These are phyloP conservation scores for Lepidotrigona ventralis DNA, from an alignment of 1,140 invertebrate genomes.

Conservation along the genomic window DNA sequence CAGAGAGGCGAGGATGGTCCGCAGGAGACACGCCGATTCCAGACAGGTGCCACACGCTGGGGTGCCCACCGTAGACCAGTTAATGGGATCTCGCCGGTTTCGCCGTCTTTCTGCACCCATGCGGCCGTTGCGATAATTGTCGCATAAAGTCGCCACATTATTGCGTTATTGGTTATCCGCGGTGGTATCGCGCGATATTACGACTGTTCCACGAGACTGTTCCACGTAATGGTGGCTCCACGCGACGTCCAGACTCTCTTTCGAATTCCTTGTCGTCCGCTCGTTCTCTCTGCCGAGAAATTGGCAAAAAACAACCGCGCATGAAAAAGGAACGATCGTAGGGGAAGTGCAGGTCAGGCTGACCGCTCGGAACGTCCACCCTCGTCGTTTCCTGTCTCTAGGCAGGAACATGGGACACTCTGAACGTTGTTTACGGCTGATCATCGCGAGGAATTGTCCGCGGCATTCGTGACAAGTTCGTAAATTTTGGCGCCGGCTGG, in stretches of 20 bases:
- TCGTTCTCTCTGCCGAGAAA: conserved; percentile 27
- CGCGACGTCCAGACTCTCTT: conserved; percentile 60
- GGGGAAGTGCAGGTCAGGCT: neutral
- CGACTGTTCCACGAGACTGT: conserved; percentile 61
- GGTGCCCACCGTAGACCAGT: conserved; percentile 67
- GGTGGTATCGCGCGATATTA: conserved; percentile 69
- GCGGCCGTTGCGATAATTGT: conserved; percentile 75
- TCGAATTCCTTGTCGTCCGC: conserved; percentile 20
- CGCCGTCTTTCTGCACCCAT: conserved; percentile 69
- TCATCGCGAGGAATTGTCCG: conserved; percentile 25
- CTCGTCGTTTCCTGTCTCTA: neutral
- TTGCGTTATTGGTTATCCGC: conserved; percentile 72
- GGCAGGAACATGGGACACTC: neutral
- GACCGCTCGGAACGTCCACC: conserved; percentile 7
- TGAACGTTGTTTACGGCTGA: conserved; percentile 12
- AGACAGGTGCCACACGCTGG: conserved; percentile 76
- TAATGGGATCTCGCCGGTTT: conserved; percentile 68
- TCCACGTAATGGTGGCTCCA: conserved; percentile 68
- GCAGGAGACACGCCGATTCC: conserved; percentile 35
- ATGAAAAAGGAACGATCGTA: neutral
- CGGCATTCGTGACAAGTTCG: conserved; percentile 17
- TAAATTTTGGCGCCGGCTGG: neutral
- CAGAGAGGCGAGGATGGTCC: neutral
- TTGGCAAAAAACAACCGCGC: conserved; percentile 49
- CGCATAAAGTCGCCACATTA: conserved; percentile 78